Conservation (phyloP, 2,113 vertebrate genomes). For the Neomonachus schauinslandi region DNA sequence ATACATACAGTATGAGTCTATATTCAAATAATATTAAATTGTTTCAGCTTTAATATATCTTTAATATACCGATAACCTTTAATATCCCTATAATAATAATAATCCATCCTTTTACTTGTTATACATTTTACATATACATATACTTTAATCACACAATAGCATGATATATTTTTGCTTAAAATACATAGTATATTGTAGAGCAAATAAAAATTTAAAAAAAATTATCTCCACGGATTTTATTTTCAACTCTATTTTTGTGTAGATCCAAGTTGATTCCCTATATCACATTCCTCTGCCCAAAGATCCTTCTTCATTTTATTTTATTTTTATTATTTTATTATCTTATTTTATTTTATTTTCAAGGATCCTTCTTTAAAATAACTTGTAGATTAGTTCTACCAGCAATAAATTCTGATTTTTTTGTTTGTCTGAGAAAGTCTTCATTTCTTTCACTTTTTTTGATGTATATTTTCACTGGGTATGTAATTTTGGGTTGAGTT, state of each 20-base stretch:
- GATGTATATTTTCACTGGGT: not conserved
- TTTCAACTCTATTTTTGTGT: not conserved
- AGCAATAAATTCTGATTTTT: not conserved
- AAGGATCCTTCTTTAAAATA: not conserved
- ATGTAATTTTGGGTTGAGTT: not conserved
- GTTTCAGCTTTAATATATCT: not conserved
- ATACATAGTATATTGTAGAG: not conserved
- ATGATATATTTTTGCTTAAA: not conserved
- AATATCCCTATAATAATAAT: too few relatives aligned
- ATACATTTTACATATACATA: not conserved
- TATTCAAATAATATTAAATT: not conserved
- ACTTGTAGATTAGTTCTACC: not conserved
- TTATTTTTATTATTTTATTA: not conserved
- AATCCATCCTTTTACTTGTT: not conserved
- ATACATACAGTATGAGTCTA: not conserved
- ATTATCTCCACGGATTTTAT: not conserved
- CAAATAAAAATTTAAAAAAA: not conserved
- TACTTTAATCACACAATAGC: not conserved
- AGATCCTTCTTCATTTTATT: not conserved
- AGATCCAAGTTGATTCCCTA: not conserved
- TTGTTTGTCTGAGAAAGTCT: not conserved
- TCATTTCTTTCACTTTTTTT: not conserved
- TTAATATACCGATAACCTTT: too few relatives aligned
- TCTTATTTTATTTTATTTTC: not conserved
- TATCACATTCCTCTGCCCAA: not conserved